A percentile compares a stretch with the other conserved stretches of the same genome.
Conservation (phyloP, 1,140 invertebrate species). For the Xylocopa sonorina region DNA sequence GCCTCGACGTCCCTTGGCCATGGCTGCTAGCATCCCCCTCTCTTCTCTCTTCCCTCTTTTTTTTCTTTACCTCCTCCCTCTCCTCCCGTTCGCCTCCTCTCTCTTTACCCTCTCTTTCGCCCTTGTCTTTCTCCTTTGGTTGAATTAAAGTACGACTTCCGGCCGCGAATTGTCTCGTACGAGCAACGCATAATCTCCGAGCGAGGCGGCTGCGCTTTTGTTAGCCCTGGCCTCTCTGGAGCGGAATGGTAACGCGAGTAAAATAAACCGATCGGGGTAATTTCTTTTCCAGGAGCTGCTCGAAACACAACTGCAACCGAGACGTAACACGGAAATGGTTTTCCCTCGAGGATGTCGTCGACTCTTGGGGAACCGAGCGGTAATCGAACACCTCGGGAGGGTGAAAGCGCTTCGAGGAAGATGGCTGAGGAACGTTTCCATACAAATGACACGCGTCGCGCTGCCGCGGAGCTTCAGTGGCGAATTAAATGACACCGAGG, state of each 20-base stretch:
- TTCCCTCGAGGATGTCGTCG: not conserved
- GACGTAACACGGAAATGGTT: not conserved
- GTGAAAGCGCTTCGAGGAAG: not conserved
- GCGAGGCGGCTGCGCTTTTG: conserved; percentile 27
- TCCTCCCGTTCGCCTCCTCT: not conserved
- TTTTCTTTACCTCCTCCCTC: not conserved
- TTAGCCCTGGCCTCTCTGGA: conserved; percentile 1
- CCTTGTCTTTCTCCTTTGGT: conserved; percentile 20
- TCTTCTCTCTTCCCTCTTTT: not conserved
- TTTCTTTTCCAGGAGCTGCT: not conserved
- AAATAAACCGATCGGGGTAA: conserved; percentile 26
- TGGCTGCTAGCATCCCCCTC: conserved; percentile 12
- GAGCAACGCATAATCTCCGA: conserved; percentile 45
- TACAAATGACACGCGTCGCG: conserved; percentile 21
- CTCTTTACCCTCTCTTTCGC: no score
- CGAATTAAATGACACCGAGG: conserved; percentile 36
- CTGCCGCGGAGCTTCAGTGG: not conserved
- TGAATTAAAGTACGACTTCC: conserved; percentile 53
- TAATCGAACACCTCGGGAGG: no score
- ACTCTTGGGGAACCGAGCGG: no score
- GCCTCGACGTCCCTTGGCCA: conserved; percentile 32
- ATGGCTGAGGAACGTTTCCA: not conserved
- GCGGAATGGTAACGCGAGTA: not conserved
- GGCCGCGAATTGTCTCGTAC: conserved; percentile 50
- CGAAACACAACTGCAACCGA: not conserved